Percentiles rank a stretch among this genome's conserved stretches.
These are phyloP conservation scores for Lobophora halterata DNA, from an alignment of 2,888 invertebrate genomes.

Conservation along the genomic window DNA sequence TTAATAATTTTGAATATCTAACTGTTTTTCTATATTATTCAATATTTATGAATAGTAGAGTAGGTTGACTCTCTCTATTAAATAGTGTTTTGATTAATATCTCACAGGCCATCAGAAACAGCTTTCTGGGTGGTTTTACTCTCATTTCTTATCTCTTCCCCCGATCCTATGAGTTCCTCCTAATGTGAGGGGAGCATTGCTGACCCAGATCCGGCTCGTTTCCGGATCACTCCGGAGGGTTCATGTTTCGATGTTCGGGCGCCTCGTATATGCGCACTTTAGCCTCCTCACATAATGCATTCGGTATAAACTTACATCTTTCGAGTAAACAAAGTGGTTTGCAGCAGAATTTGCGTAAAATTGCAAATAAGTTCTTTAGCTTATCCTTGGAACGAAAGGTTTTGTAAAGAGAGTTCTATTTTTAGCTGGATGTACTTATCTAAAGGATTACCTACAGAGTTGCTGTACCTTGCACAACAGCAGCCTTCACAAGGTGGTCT, in stretches of 20 bases:
- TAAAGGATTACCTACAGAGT: constrained; percentile 46
- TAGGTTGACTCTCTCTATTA: constrained; percentile 2
- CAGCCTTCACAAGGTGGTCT: constrained; percentile 65
- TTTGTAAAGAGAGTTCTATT: constrained; percentile 54
- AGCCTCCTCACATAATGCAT: constrained; percentile 43
- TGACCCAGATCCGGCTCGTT: constrained; percentile 66
- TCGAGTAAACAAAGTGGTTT: constrained; percentile 36
- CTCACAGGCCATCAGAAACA: constrained; percentile 28
- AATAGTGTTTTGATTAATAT: constrained; percentile 29
- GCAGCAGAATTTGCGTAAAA: too few relatives aligned
- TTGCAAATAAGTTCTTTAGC: too few relatives aligned
- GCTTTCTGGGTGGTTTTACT: constrained; percentile 28
- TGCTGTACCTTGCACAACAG: constrained; percentile 51
- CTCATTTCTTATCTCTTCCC: constrained; percentile 33
- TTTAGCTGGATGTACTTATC: constrained; percentile 33
- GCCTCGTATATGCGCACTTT: constrained; percentile 45
- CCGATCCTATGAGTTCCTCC: constrained; percentile 51
- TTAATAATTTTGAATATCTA: too few relatives aligned
- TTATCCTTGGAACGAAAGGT: too few relatives aligned
- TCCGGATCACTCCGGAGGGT: constrained; percentile 63
- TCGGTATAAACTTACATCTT: constrained; percentile 25
- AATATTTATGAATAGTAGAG: too few relatives aligned
- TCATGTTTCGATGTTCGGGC: constrained; percentile 73
- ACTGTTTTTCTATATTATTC: too few relatives aligned
- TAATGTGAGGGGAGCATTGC: constrained; percentile 53